Base-by-base conservation (phyloP, 2,797 vertebrate species). In the Sorex maritimensis region DNA sequence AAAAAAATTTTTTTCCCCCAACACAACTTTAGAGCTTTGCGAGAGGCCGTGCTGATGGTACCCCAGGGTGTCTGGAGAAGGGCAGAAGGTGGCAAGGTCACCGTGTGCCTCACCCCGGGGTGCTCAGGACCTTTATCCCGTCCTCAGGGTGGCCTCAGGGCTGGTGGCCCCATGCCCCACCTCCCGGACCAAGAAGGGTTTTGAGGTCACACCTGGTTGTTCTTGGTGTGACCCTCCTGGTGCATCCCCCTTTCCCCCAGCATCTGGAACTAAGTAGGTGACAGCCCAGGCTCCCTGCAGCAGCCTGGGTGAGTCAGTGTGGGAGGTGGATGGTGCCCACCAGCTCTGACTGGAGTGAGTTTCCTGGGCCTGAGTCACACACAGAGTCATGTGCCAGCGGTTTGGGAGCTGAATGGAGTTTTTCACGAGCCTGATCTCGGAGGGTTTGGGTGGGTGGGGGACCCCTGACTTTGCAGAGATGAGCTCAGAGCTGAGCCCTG, bases 251-350 rank as follows among this genome's bases (percentile, higher is more conserved):
- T 41, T 4, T 61, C 21, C 10, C 52, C 65, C 93, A 96, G 68
- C 95, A 95, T 86, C 95, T 95, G 95, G 95, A 90, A 80, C 94
- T 92, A 94, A 93, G 96, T 94, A 94, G 93, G 94, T 95, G 96
- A 94, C 88, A 91, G 92, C 34, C 88, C n/a, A 74, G 79, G 26
- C 83, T 94, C 92, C 86, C 79, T 49, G 24, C 71, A 61, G 86
- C 75, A 93, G 73, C 91, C 80, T 88, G 80, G 69, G 94, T 97
- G 97, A 97, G 85, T 97, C 96, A 97, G 90, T 93, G 94, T 89
- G 68, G 95, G 65, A 94, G 93, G 68, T 78, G 74, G 73, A 68
- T 71, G 1, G 86, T 94, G 96, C 96, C 30, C 81, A 93, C 92
- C 3, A 0, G 77, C 82, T 92, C 79, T 28, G 93, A 92, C 14